These are phyloP conservation scores for Scomberomorus guttatus DNA, from an alignment of 2,797 vertebrate species.

Conservation along the genomic window DNA sequence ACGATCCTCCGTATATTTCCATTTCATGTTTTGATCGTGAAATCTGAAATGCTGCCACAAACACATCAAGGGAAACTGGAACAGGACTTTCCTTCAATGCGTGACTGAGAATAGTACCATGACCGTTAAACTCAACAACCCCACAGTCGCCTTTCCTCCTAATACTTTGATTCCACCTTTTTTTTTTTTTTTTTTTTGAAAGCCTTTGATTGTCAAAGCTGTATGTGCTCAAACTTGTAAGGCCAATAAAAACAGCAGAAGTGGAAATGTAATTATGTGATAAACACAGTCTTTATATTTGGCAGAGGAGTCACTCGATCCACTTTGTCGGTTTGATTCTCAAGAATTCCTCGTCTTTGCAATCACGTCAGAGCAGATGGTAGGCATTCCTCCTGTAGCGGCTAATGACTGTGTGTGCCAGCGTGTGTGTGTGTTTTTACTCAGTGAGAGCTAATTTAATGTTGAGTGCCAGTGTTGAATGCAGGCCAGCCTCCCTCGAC, in stretches of 20 bases:
- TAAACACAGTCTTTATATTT: constrained; percentile 70
- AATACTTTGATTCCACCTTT: constrained; percentile 50
- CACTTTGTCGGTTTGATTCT: constrained; percentile 64
- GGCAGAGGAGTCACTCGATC: constrained; percentile 52
- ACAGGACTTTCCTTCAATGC: constrained; percentile 27
- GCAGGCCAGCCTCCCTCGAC: constrained; percentile 36
- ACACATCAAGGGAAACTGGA: constrained; percentile 3
- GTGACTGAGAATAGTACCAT: constrained; percentile 7
- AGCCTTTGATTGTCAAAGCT: constrained; percentile 52
- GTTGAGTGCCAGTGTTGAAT: constrained; percentile 48
- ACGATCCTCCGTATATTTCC: constrained; percentile 13
- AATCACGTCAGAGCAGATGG: constrained; percentile 76
- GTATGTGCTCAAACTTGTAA: constrained; percentile 56
- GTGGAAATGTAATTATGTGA: constrained; percentile 76
- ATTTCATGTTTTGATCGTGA: constrained; percentile 20
- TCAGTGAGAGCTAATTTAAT: constrained; percentile 61
- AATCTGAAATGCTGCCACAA: neutral
- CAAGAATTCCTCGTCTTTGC: constrained; percentile 63
- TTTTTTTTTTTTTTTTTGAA: constrained; percentile 15
- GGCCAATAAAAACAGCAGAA: constrained; percentile 66
- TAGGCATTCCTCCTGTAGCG: constrained; percentile 65
- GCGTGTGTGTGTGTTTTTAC: constrained; percentile 55
- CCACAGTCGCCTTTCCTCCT: constrained; percentile 10
- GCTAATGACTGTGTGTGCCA: constrained; percentile 62
- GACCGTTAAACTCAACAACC: constrained; percentile 33